Base-by-base conservation (phyloP, 2,113 vertebrate genomes). In the Cyprinodon tularosa region DNA sequence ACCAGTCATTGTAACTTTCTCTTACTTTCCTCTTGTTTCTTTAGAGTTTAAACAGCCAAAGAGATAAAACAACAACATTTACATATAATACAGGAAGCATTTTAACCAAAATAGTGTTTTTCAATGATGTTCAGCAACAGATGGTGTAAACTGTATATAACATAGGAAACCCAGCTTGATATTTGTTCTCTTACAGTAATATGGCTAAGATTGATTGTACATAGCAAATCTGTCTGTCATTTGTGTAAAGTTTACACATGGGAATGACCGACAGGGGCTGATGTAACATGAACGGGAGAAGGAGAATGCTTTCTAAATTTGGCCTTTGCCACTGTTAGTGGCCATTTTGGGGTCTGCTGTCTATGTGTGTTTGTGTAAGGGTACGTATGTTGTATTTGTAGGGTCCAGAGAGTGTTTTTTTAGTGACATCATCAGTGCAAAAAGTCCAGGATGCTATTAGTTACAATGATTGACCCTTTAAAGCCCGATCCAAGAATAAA, bases 301-400 rank as follows among this genome's bases (percentile, higher is more conserved):
- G 79, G 80, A 82, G 89, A 86, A 81, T 68, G 72, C 63, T 60
- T 68, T 81, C 93, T 95, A 95, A 92, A 91, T 94, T 92, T 94
- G 91, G 88, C 81, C 61, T 36, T 73, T 85, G 88, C 74, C 68
- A 60, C 78, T 81, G 85, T 77, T 82, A 82, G 80, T 93, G 93
- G 81, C 94, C 93, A 92, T 95, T 42, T 94, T 94, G 76, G 94
- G 93, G 66, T 44, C 6, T n/a, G 64, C 42, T 61, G 17, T 47
- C 11, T 64, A 53, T 77, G 73, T 86, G 65, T 85, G 75, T 82
- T 64, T 62, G 45, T 72, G 70, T 77, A 68, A 77, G 67, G 79
- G 53, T 63, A 67, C 76, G 68, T 44, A 38, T 72, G 68, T 73
- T 68, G 82, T 61, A 79, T 66, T 42, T 72, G 40, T 38, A 74